These are phyloP conservation scores for Anarhynchus alexandrinus DNA, from an alignment of 2,113 vertebrate genomes.

Conservation along the genomic window DNA sequence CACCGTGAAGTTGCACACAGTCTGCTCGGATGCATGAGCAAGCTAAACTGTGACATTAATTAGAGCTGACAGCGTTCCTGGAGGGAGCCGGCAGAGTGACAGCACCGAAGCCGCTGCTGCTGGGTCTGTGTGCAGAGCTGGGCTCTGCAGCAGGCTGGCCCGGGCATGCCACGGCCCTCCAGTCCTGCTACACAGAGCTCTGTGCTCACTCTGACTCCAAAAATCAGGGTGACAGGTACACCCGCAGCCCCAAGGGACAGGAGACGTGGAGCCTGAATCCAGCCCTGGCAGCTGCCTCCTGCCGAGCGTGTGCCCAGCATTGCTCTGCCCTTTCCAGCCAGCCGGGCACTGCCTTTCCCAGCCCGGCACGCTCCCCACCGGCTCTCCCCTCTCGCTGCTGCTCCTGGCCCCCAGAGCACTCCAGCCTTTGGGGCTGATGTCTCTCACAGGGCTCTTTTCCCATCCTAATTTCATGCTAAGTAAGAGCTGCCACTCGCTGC, in stretches of 20 bases:
- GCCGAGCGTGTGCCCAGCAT: neutral
- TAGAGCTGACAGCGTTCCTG: slow-evolving; percentile 10
- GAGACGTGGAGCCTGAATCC: neutral
- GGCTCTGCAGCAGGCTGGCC: neutral
- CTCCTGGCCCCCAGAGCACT: rapidly evolving
- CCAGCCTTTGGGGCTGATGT: neutral
- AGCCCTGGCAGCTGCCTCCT: neutral
- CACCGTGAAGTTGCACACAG: neutral
- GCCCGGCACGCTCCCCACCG: neutral
- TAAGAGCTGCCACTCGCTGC: neutral
- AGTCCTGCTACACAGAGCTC: neutral
- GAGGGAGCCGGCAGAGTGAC: neutral
- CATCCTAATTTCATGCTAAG: neutral
- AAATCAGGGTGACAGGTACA: neutral
- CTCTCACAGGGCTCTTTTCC: neutral
- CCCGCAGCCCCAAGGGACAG: neutral
- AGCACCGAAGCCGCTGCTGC: neutral
- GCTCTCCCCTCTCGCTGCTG: neutral
- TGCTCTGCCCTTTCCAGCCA: neutral
- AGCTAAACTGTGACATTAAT: slow-evolving; percentile 41
- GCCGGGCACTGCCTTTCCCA: neutral
- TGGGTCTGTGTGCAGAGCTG: neutral
- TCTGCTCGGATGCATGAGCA: neutral
- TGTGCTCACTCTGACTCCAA: neutral
- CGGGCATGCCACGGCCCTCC: neutral